Base-by-base conservation (phyloP, 2,888 invertebrate species). In the Aricia artaxerxes region DNA sequence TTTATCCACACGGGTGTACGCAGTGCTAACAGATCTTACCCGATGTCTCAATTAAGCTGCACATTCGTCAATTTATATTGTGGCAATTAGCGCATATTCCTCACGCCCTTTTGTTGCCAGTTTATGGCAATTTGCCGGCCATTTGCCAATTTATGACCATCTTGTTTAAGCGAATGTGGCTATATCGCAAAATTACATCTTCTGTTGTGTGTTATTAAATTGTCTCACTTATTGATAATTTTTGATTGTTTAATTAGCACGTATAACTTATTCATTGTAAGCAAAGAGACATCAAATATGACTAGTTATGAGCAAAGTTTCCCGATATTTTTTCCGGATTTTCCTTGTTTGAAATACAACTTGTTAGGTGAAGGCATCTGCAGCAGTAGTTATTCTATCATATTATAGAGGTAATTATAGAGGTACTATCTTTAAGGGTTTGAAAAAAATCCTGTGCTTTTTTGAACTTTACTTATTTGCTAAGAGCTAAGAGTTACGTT, bases 41-140 rank as follows among this genome's bases (percentile, higher is more conserved):
- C 84, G 84, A 90, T 90, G 89, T 91, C 92, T 92, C 91, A 92
- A 92, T 92, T 92, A 92, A 88, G 85, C 78, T 83, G 84, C 87
- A 90, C 88, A 90, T 88, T 88, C 90, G 85, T 85, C 89, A 91
- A 90, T 91, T 91, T 87, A 87, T 78, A 69, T 78, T 78, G 60
- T 69, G 49, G 64, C 69, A 78, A 78, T 77, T 69, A 69, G 13
- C 35, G 69, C 69, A 38, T 69, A 69, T 69, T 38, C 69, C 31
- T 69, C 16, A 69, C 69, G 9, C 35, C 16, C 13, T 69, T 69
- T 38, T 38, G 31, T 69, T 69, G 64, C 64, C 31, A 31, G 7
- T 35, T 69, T 38, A 31, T 38, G 35, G 57, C 57, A 57, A 57
- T 57, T 57, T 57, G 57, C 4, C 24, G 38, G 69, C 69, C 69